Percentiles rank a stretch among this genome's conserved stretches.
phyloP scores from a whole-genome alignment of 2,888 invertebrate genomes.

The Ommatoiulus sabulosus region DNA sequence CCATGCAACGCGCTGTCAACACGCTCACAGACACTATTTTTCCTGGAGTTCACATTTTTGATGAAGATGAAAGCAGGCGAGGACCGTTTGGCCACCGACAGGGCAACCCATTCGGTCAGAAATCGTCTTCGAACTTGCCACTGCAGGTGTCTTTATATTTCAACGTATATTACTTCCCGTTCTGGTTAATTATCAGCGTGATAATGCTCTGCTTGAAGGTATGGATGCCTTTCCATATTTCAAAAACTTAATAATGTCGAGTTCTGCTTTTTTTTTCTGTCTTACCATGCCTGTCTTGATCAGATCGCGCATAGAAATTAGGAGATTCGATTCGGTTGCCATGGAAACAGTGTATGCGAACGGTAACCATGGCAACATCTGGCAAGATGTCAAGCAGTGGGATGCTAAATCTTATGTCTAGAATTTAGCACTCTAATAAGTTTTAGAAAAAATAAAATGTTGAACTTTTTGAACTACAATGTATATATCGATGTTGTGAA shows the following conservation, averaged over 20 bases:
- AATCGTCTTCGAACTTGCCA: slow-evolving; percentile 76
- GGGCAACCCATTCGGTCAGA: slow-evolving; percentile 67
- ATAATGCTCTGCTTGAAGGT: slow-evolving; percentile 79
- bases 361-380: neutral
- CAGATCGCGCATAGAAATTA: neutral
- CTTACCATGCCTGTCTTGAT: neutral
- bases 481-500: too few relatives aligned
- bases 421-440: too few relatives aligned
- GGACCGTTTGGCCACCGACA: slow-evolving; percentile 62
- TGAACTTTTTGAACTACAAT: too few relatives aligned
- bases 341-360: neutral
- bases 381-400: neutral
- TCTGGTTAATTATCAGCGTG: slow-evolving; percentile 77
- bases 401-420: too few relatives aligned
- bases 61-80: slow-evolving; percentile 71
- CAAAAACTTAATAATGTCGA: too few relatives aligned
- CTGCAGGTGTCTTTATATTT: slow-evolving; percentile 88
- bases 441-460: too few relatives aligned
- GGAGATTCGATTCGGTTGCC: neutral
- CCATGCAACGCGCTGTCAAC: slow-evolving; percentile 60
- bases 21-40: slow-evolving; percentile 61
- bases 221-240: slow-evolving; percentile 61
- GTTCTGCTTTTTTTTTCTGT: neutral
- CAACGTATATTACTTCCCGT: slow-evolving; percentile 79
- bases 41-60: slow-evolving; percentile 61